A percentile compares a stretch with the other conserved stretches of the same genome.
These are phyloP conservation scores for Tringa solitaria DNA, from an alignment of 2,113 vertebrate species.

Conservation along the genomic window DNA sequence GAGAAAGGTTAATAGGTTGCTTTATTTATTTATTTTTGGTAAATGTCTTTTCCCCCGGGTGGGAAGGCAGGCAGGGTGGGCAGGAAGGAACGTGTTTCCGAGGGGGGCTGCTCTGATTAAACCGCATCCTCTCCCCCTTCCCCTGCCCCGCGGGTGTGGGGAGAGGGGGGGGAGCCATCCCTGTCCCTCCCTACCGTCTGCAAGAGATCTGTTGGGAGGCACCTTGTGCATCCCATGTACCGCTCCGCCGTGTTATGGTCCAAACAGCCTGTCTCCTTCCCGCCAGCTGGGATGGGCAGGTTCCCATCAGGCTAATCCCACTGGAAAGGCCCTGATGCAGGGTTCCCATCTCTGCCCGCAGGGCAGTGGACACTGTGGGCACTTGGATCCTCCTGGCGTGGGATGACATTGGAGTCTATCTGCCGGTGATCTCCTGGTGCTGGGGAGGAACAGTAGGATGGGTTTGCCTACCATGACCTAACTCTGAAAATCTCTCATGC, in stretches of 20 bases:
- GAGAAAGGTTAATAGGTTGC: conserved; percentile 67
- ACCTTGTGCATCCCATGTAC: background rate
- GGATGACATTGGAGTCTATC: fast-evolving
- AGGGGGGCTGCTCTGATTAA: conserved; percentile 48
- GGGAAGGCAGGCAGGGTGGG: conserved; percentile 17
- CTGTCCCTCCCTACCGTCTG: background rate
- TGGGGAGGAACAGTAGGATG: background rate
- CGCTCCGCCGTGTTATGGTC: fast-evolving
- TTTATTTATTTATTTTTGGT: conserved; percentile 60
- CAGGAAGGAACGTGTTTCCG: conserved; percentile 42
- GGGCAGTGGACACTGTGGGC: background rate
- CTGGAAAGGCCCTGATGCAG: background rate
- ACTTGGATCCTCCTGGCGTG: fast-evolving
- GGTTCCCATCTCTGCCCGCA: background rate
- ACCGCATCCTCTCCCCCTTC: background rate
- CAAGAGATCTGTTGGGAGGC: background rate
- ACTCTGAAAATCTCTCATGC: background rate
- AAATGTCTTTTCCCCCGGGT: conserved; percentile 58
- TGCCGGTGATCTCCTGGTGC: background rate
- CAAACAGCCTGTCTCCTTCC: background rate
- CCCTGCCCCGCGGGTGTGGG: background rate
- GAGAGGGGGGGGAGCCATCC: background rate
- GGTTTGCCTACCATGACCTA: background rate
- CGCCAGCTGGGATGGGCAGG: background rate
- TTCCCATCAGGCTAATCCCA: background rate